Conservation (phyloP, 1,140 invertebrate species). For the Galleria mellonella region DNA sequence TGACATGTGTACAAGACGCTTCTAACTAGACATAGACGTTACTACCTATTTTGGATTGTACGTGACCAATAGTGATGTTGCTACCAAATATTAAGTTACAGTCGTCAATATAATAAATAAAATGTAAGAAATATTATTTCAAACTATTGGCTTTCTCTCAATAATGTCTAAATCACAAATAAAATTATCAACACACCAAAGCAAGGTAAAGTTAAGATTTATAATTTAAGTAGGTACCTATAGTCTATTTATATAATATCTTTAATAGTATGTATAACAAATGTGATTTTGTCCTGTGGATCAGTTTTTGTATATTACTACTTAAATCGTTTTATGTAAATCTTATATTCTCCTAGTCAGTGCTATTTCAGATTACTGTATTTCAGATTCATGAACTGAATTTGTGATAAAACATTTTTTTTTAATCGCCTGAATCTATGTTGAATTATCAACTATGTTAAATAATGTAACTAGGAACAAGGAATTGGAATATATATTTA, state of each 20-base stretch:
- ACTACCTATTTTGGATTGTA: too few relatives aligned
- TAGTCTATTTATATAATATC: conserved; percentile 6
- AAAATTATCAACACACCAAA: conserved; percentile 36
- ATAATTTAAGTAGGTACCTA: conserved; percentile 9
- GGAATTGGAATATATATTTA: background rate
- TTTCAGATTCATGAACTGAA: background rate
- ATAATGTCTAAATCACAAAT: too few relatives aligned
- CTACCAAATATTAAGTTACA: too few relatives aligned
- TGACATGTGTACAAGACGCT: conserved; percentile 8
- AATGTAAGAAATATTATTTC: too few relatives aligned
- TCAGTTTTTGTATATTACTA: too few relatives aligned
- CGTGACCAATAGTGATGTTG: too few relatives aligned
- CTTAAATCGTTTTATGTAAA: background rate
- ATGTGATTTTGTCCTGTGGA: background rate
- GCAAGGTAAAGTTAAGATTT: conserved; percentile 28
- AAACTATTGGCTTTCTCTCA: too few relatives aligned
- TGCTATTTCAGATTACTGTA: background rate
- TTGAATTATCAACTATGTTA: background rate
- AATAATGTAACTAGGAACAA: conserved; percentile 3
- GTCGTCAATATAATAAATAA: too few relatives aligned
- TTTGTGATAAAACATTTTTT: background rate
- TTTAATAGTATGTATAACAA: conserved; percentile 8
- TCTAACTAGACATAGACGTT: conserved; percentile 9
- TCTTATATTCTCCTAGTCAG: background rate
- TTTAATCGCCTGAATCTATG: background rate